Conservation (phyloP, 2,797 vertebrate genomes). For the Sebastes cheni region DNA sequence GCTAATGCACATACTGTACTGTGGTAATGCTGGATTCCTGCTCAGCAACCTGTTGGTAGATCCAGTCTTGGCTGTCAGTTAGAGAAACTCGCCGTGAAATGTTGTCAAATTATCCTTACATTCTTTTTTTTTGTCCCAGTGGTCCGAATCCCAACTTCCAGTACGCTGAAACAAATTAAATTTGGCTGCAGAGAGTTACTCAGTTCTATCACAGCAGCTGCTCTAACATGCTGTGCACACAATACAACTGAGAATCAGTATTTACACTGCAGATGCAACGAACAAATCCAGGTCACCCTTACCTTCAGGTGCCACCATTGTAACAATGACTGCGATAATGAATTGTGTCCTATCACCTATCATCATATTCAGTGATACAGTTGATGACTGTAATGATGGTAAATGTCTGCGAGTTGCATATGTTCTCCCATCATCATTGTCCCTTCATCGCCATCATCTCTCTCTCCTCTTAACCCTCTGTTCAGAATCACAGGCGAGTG, state of each 20-base stretch:
- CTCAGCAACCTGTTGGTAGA: slow-evolving; percentile 16
- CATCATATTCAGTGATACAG: background rate
- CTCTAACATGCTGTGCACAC: background rate
- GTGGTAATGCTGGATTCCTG: background rate
- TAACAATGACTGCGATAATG: slow-evolving; percentile 10
- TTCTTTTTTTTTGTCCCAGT: slow-evolving; percentile 6
- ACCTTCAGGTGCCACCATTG: slow-evolving; percentile 28
- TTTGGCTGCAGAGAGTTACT: slow-evolving; percentile 20
- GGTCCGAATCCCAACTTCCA: slow-evolving; percentile 31
- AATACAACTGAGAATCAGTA: slow-evolving; percentile 5
- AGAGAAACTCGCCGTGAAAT: slow-evolving; percentile 30
- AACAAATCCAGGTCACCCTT: slow-evolving; percentile 35
- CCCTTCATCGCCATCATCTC: background rate
- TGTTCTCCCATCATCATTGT: background rate
- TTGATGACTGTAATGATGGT: background rate
- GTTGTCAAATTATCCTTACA: slow-evolving; percentile 25
- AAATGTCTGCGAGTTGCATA: slow-evolving; percentile 1
- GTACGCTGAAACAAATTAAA: slow-evolving; percentile 14
- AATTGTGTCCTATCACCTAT: slow-evolving; percentile 1
- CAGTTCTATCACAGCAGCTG: background rate
- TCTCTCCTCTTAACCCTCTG: background rate
- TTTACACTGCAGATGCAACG: slow-evolving; percentile 29
- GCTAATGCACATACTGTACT: background rate
- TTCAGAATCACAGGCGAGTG: slow-evolving; percentile 46
- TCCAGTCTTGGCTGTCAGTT: slow-evolving; percentile 18